Evolutionary conservation across 92 coral and sea anemone genomes (phyloP).

Genomic region (Zoanthus solanderi): DNA sequence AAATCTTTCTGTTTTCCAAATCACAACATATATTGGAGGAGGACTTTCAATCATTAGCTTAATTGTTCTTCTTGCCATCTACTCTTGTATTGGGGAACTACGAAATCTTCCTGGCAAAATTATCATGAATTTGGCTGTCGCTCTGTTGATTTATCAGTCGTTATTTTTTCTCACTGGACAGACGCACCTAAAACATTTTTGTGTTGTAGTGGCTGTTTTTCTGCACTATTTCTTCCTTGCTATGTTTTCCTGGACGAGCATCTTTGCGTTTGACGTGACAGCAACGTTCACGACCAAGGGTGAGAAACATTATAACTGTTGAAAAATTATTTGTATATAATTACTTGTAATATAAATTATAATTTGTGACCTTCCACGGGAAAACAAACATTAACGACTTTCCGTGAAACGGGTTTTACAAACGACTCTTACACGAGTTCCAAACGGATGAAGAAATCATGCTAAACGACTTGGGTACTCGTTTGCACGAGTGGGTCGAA

Average conservation of each 20-base stretch:
- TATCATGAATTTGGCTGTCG: slow-evolving; percentile 37
- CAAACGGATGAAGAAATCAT: no score
- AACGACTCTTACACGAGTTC: no score
- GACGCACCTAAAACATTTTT: slow-evolving; percentile 7
- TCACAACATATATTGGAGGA: slow-evolving; percentile 43
- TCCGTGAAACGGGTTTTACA: no score
- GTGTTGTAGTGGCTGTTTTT: slow-evolving; percentile 40
- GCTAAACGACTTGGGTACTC: no score
- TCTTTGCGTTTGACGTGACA: slow-evolving; percentile 51
- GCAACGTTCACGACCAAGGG: slow-evolving; percentile 49
- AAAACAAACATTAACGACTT: no score
- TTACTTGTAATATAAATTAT: no score
- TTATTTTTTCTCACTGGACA: slow-evolving; percentile 35
- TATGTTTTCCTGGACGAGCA: slow-evolving; percentile 53
- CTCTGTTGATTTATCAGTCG: slow-evolving; percentile 41
- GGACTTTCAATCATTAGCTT: slow-evolving; percentile 37
- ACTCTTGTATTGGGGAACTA: slow-evolving; percentile 30
- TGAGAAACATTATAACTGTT: not conserved
- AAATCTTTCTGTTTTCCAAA: slow-evolving; percentile 12
- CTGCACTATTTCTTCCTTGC: slow-evolving; percentile 54
- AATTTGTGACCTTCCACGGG: no score
- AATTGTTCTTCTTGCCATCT: slow-evolving; percentile 18
- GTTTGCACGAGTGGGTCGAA: no score
- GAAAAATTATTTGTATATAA: no score
- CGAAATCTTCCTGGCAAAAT: slow-evolving; percentile 59